Percentiles rank a stretch among this genome's conserved stretches.
Evolutionary conservation across 2,888 invertebrate species (phyloP).

Genomic region (Chalcosyrphus nemorum): DNA sequence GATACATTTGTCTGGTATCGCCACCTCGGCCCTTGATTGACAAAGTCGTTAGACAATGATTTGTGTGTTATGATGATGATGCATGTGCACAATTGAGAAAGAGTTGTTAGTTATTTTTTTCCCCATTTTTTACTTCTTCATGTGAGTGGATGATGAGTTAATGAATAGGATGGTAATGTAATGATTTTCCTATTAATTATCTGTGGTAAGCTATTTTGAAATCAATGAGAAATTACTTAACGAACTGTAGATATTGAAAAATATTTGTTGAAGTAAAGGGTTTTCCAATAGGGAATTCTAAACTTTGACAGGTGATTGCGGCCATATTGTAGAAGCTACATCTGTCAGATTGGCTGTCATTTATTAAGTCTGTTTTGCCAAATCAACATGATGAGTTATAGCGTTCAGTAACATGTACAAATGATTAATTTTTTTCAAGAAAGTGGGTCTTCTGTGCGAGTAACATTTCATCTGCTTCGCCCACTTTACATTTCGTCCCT

Average conservation of each 20-base stretch:
- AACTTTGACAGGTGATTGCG: no score
- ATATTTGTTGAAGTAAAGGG: not conserved
- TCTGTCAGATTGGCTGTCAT: no score
- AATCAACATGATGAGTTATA: no score
- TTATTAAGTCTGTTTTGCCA: no score
- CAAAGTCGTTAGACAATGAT: constrained; percentile 8
- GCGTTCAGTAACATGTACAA: no score
- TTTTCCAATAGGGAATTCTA: no score
- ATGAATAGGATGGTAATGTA: constrained; percentile 1
- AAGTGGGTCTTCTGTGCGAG: no score
- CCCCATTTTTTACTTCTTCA: constrained; percentile 22
- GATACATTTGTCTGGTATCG: not conserved
- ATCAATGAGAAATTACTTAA: not conserved
- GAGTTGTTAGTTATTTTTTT: constrained; percentile 18
- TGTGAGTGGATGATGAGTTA: constrained; percentile 50
- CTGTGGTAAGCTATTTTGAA: constrained; percentile 11
- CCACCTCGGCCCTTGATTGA: constrained; percentile 6
- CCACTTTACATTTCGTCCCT: not conserved
- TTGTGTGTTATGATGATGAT: not conserved
- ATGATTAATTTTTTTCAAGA: no score
- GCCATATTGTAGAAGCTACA: no score
- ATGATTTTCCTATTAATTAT: constrained; percentile 9
- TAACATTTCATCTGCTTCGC: no score
- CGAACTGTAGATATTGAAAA: not conserved
- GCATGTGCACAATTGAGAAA: not conserved